Evolutionary conservation across 2,797 vertebrate genomes (phyloP).

Genomic region (Cacajao melanocephalus): DNA sequence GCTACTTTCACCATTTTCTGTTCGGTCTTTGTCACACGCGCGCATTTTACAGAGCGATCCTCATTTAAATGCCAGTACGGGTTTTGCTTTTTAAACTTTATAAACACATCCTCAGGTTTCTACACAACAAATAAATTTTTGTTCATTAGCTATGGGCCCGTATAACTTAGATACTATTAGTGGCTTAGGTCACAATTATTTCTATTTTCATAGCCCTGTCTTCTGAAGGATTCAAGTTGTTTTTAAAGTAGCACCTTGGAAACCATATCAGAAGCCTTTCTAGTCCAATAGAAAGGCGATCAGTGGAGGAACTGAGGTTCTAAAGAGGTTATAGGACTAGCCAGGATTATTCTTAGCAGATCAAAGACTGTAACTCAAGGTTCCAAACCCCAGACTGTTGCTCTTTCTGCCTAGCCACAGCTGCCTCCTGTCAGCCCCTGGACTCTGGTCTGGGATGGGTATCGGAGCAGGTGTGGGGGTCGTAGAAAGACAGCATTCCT

Average conservation of each 20-base stretch:
- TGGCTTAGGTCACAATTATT: neutral
- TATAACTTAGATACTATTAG: neutral
- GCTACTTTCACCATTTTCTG: neutral
- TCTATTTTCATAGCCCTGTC: neutral
- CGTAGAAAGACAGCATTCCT: neutral
- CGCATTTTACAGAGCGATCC: neutral
- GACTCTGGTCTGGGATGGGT: accelerated
- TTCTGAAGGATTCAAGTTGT: neutral
- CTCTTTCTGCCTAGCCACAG: neutral
- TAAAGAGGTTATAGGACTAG: neutral
- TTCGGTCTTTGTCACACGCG: neutral
- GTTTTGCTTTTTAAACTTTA: neutral
- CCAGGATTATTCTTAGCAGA: neutral
- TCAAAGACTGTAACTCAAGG: neutral
- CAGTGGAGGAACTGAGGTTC: conserved; percentile 11
- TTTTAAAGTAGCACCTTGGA: neutral
- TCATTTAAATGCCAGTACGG: neutral
- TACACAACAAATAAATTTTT: neutral
- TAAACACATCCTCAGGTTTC: neutral
- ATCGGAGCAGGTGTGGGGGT: neutral
- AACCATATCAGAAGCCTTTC: neutral
- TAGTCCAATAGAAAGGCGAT: neutral
- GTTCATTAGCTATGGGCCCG: neutral
- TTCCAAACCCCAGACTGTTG: neutral
- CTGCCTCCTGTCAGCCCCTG: neutral